A percentile compares a stretch with the other conserved stretches of the same genome.
These are phyloP conservation scores for Sander vitreus DNA, from an alignment of 2,113 vertebrate species.

Conservation along the genomic window DNA sequence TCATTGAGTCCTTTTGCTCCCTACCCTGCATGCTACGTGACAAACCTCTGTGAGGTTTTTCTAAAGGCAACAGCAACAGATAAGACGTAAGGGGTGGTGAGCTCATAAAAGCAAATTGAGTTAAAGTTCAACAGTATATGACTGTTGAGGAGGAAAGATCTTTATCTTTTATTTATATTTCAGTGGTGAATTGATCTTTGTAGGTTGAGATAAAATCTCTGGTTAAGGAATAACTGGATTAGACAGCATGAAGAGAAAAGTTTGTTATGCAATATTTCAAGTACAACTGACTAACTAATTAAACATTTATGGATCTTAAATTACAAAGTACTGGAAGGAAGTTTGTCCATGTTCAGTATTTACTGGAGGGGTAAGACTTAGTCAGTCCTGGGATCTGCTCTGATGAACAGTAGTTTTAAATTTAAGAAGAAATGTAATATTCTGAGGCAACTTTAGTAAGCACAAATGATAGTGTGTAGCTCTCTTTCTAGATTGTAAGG, in stretches of 20 bases:
- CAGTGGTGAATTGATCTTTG: not conserved
- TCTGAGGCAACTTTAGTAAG: too few species aligned
- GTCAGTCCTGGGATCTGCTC: too few species aligned
- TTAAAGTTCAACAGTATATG: slow-evolving; percentile 30
- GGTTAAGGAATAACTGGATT: slow-evolving; percentile 7
- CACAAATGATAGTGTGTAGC: too few species aligned
- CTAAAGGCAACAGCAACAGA: slow-evolving; percentile 11
- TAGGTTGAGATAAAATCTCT: slow-evolving; percentile 6
- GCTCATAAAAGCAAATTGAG: slow-evolving; percentile 16
- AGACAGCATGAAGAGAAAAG: not conserved
- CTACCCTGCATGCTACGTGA: slow-evolving; percentile 10
- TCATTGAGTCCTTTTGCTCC: not conserved
- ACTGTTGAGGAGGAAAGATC: not conserved
- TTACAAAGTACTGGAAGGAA: too few species aligned
- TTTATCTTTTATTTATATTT: slow-evolving; percentile 18
- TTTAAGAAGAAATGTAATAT: too few species aligned
- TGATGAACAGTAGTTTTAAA: too few species aligned
- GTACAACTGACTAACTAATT: not conserved
- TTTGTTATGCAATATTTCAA: not conserved
- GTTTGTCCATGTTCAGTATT: too few species aligned
- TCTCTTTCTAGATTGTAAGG: too few species aligned
- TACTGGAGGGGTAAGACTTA: too few species aligned
- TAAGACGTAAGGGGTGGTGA: slow-evolving; percentile 14
- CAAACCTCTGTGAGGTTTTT: not conserved
- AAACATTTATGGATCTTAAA: not conserved